These are phyloP conservation scores for Mnemiopsis leidyi DNA, from an alignment of 37 sponge, comb jelly and placozoan species.

Conservation along the genomic window DNA sequence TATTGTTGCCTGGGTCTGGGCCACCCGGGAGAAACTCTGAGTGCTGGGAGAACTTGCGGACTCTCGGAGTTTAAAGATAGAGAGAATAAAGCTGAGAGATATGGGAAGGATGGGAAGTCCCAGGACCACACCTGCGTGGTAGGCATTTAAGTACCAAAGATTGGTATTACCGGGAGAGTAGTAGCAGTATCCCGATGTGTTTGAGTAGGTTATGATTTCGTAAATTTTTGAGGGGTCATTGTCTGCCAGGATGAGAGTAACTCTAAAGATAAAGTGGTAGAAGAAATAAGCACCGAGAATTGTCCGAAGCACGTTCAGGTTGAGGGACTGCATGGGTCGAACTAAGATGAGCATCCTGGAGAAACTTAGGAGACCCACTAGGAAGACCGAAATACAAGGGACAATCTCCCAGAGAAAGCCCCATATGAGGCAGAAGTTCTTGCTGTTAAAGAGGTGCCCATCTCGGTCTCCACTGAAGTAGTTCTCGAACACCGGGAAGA, in stretches of 20 bases:
- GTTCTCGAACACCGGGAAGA: conserved; percentile 38
- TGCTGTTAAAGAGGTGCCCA: neutral
- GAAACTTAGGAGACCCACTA: conserved; percentile 32
- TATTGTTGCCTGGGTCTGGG: conserved; percentile 17
- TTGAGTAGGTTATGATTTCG: neutral
- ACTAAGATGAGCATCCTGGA: conserved; percentile 44
- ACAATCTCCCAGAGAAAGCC: conserved; percentile 16
- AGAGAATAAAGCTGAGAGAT: neutral
- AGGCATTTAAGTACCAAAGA: conserved; percentile 10
- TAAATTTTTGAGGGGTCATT: neutral
- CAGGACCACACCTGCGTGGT: neutral
- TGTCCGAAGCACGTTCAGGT: neutral
- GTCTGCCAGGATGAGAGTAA: neutral
- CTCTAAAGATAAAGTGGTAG: neutral
- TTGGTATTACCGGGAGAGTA: neutral
- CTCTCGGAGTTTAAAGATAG: conserved; percentile 14
- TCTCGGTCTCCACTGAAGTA: neutral
- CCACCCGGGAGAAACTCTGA: neutral
- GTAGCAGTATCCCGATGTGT: conserved; percentile 15
- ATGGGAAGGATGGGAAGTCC: neutral
- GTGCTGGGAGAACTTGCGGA: neutral
- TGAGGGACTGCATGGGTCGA: neutral
- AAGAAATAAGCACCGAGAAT: neutral
- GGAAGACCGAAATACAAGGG: conserved; percentile 40
- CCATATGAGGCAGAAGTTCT: conserved; percentile 28